Base-by-base conservation (phyloP, 2,888 invertebrate genomes). In the Timema podura region DNA sequence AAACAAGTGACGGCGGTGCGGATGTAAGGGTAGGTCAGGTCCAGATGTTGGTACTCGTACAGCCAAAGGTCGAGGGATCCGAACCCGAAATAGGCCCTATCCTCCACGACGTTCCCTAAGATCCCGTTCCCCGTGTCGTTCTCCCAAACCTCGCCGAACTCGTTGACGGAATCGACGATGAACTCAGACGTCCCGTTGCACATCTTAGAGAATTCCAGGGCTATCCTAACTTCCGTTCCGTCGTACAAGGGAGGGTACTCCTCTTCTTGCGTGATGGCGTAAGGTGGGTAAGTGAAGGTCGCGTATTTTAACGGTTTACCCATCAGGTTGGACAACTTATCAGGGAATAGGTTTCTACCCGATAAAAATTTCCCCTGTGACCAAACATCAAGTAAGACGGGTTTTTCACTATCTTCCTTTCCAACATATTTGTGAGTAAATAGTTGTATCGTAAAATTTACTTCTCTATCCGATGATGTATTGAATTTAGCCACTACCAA, bases 1-100 rank as follows among this genome's bases (percentile, higher is more conserved):
- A 91, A 78, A 75, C 88, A 88, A 0, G 89, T 89, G n/a, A 90
- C 82, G 54, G 87, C 88, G 51, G 88, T 86, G 74, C 89, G 81
- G 46, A 87, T 83, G 68, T 83, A 81, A 30, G 88, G 83, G 75
- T 84, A 83, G 0, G 89, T 86, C 76, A 89, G 84, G 76, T 90
- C 90, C 76, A 90, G 76, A 73, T 82, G 85, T 70, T 80, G 77
- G 76, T 86, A 89, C 74, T 85, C 86, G 69, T 85, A 84, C 76
- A 84, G 86, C 89, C 89, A 88, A 8, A 86, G 84, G 77, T 88
- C 86, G 0, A 88, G 76, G 66, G 85, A 85, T 72, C 81, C 85
- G 75, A 86, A 85, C 49, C 86, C 88, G 66, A 88, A 76, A 77
- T 91, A 90, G 3, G 86, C 88, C 61, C 83, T 82, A 76, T 88